A percentile compares a stretch with the other conserved stretches of the same genome.
phyloP scores from a whole-genome alignment of 1,140 invertebrate species.

The Pemphigus obesinymphae region DNA sequence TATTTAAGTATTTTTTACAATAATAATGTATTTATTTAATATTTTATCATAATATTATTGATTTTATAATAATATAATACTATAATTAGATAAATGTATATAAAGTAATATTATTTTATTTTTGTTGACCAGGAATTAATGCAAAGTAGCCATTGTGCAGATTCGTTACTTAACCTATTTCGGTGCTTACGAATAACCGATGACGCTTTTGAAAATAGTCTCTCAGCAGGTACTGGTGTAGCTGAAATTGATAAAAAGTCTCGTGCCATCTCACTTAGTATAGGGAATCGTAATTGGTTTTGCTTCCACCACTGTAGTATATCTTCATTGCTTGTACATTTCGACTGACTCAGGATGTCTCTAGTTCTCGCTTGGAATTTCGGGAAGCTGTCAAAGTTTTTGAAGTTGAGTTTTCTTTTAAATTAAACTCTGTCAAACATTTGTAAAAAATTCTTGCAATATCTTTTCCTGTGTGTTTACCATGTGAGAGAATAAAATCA shows the following conservation, averaged over 20 bases:
- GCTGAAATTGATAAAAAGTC: constrained; percentile 10
- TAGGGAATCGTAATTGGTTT: neutral
- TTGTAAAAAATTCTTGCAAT: too few species aligned
- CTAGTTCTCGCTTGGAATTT: neutral
- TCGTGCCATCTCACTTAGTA: constrained; percentile 4
- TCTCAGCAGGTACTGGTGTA: neutral
- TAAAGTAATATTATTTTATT: too few species aligned
- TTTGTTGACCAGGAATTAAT: neutral
- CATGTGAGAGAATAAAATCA: constrained; percentile 1
- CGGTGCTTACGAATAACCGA: constrained; percentile 1
- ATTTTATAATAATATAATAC: too few species aligned
- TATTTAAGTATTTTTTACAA: too few species aligned
- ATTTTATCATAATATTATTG: too few species aligned
- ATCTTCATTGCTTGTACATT: neutral
- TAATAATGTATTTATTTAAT: too few species aligned
- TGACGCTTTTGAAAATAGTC: constrained; percentile 1
- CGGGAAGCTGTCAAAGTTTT: neutral
- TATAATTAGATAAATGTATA: too few species aligned
- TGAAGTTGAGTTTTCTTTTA: neutral
- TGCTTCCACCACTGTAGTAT: neutral
- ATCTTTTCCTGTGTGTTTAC: neutral
- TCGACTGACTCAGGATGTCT: neutral
- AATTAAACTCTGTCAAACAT: too few species aligned
- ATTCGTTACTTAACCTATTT: neutral
- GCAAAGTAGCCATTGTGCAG: neutral